Evolutionary conservation across 1,140 invertebrate genomes (phyloP).

Genomic region (Brachionus plicatilis): DNA sequence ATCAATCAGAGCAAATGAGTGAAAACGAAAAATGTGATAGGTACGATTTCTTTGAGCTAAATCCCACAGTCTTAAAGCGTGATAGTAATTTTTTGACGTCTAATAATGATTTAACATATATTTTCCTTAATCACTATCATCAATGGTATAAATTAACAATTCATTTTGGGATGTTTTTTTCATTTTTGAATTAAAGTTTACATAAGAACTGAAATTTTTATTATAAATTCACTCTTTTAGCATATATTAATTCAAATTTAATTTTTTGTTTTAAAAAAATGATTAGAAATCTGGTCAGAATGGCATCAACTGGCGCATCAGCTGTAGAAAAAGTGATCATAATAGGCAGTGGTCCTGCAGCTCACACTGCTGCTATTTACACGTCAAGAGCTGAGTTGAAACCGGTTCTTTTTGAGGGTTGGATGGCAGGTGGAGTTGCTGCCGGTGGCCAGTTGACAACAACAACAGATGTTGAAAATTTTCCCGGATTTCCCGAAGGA

Average conservation of each 20-base stretch:
- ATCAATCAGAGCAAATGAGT: not conserved
- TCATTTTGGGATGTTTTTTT: not conserved
- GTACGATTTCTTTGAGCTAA: not conserved
- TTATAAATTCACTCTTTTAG: not conserved
- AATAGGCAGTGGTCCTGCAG: conserved; percentile 19
- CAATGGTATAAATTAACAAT: not conserved
- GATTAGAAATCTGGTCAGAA: conserved; percentile 21
- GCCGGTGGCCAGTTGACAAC: conserved; percentile 6
- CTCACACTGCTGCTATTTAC: conserved; percentile 34
- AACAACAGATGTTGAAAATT: conserved; percentile 23
- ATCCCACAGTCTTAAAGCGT: not conserved
- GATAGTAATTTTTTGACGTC: not conserved
- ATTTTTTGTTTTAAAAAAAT: conserved; percentile 17
- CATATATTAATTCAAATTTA: not conserved
- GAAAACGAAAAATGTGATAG: not conserved
- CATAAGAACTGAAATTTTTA: not conserved
- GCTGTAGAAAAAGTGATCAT: conserved; percentile 14
- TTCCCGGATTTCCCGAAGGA: conserved; percentile 5
- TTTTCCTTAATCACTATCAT: not conserved
- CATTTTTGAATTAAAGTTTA: not conserved
- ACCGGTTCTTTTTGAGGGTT: not conserved
- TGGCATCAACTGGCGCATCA: not conserved
- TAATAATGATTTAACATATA: not conserved
- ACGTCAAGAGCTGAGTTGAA: conserved; percentile 6
- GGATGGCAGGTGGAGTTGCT: conserved; percentile 31